These are phyloP conservation scores for Trogon surrucura DNA, from an alignment of 2,113 vertebrate species.

Conservation along the genomic window DNA sequence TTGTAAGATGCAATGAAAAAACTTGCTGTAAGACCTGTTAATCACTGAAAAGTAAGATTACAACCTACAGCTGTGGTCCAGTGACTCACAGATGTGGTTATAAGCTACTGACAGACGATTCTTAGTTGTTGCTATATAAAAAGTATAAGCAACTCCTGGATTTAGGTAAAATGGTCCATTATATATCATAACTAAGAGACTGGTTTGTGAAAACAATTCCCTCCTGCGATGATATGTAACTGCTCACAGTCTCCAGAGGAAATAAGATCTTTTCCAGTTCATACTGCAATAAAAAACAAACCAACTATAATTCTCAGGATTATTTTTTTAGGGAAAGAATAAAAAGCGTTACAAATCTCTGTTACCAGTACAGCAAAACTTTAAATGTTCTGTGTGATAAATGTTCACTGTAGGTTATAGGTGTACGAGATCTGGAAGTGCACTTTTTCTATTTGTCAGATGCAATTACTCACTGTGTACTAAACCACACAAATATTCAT, in stretches of 20 bases:
- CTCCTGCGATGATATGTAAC: slow-evolving; percentile 20
- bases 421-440: neutral
- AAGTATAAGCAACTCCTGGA: slow-evolving; percentile 37
- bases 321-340: neutral
- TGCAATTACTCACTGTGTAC: neutral
- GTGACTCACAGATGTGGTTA: slow-evolving; percentile 4
- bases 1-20: slow-evolving; percentile 15
- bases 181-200: slow-evolving; percentile 2
- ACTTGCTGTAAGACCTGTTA: neutral
- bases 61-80: slow-evolving; percentile 10
- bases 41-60: neutral
- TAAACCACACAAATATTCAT: neutral
- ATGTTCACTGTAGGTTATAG: neutral
- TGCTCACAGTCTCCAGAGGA: neutral
- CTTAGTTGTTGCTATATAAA: neutral
- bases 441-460: neutral
- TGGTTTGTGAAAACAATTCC: slow-evolving; percentile 34
- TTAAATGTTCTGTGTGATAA: neutral
- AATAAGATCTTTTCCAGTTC: neutral
- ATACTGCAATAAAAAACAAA: neutral
- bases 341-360: slow-evolving; percentile 6
- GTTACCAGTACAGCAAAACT: neutral
- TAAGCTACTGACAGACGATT: neutral
- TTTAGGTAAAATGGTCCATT: slow-evolving; percentile 36
- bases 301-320: neutral